Base-by-base conservation (phyloP, 2,888 invertebrate species). In the Drosophila quinaria region DNA sequence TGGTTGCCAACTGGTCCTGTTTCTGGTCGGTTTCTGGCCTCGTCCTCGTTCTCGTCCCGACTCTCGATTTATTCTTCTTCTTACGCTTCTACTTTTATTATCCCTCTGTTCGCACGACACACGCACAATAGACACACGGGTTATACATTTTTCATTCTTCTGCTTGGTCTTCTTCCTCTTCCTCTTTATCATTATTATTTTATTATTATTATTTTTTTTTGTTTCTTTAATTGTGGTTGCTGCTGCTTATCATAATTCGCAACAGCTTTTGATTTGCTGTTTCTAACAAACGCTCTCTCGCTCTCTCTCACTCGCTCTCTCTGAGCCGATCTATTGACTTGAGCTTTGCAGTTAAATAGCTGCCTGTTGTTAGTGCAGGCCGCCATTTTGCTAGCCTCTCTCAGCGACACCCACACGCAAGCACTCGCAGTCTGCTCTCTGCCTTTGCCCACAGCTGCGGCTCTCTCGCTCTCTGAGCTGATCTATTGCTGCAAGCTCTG, bases 41-140 rank as follows among this genome's bases (percentile, higher is more conserved):
- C 50, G 31, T 51, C 51, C 42, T 58, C 11, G n/a, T 37, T 17
- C 29, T 31, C 42, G 31, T 51, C 51, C 44, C 47, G 54, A 37
- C 51, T 37, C n/a, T 22, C 22, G 39, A n/a, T 29, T n/a, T 8
- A 0, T 29, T 29, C 29, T 29, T 29, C 2, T 49, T 15, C 29
- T n/a, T 13, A 6, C 33, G 9, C 25, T 42, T 39, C n/a, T 35
- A 25, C 42, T 44, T 29, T 29, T 29, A 29, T 29, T 8, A 29
- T 33, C 31, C 33, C 35, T 6, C 31, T 37, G 13, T 56, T 58
- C 58, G 29, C 56, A 35, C 56, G 56, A 13, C 44, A 46, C 56
- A 65, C 74, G 75, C 74, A 74, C 75, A 74, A 74, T 74, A 74
- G 74, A 74, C 51, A 58, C 47, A 49, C 46, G 25, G 10, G n/a